Percentiles rank a stretch among this genome's conserved stretches.
Evolutionary conservation across 2,888 invertebrate species (phyloP).

Genomic region (Ectropis crepuscularia): DNA sequence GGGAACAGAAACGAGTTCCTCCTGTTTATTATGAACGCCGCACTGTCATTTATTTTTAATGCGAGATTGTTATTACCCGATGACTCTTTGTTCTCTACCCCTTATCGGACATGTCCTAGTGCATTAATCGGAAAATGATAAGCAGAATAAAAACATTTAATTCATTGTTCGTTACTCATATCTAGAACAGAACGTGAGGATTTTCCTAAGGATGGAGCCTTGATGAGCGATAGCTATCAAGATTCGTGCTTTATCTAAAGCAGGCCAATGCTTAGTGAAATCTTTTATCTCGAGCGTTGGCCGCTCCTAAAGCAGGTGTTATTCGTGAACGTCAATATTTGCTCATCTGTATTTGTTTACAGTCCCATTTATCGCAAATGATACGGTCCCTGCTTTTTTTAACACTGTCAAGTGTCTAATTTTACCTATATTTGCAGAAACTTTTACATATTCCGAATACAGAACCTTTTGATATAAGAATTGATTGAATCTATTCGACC

Average conservation of each 20-base stretch:
- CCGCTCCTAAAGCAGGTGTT: slow-evolving; percentile 11
- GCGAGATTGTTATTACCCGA: slow-evolving; percentile 39
- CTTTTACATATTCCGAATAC: too few relatives aligned
- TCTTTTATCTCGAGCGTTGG: slow-evolving; percentile 29
- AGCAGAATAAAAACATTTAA: slow-evolving; percentile 27
- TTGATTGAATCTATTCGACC: slow-evolving; percentile 34
- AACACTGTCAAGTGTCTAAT: not conserved
- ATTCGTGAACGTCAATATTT: slow-evolving; percentile 30
- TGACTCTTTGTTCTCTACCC: slow-evolving; percentile 37
- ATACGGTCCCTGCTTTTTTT: slow-evolving; percentile 10
- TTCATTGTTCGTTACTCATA: slow-evolving; percentile 24
- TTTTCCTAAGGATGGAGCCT: slow-evolving; percentile 10
- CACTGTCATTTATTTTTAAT: slow-evolving; percentile 35
- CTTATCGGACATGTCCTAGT: slow-evolving; percentile 38
- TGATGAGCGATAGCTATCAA: slow-evolving; percentile 19
- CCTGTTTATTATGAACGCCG: slow-evolving; percentile 26
- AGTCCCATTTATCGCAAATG: slow-evolving; percentile 24
- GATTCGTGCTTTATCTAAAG: slow-evolving; percentile 38
- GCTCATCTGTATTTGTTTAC: slow-evolving; percentile 26
- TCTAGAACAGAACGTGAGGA: slow-evolving; percentile 17
- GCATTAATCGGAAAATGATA: slow-evolving; percentile 37
- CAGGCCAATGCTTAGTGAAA: slow-evolving; percentile 17
- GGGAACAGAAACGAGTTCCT: slow-evolving; percentile 31
- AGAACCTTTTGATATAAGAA: too few relatives aligned
- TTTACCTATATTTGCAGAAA: too few relatives aligned